Evolutionary conservation across 2,797 vertebrate species (phyloP).

Genomic region (Urocyon cinereoargenteus): DNA sequence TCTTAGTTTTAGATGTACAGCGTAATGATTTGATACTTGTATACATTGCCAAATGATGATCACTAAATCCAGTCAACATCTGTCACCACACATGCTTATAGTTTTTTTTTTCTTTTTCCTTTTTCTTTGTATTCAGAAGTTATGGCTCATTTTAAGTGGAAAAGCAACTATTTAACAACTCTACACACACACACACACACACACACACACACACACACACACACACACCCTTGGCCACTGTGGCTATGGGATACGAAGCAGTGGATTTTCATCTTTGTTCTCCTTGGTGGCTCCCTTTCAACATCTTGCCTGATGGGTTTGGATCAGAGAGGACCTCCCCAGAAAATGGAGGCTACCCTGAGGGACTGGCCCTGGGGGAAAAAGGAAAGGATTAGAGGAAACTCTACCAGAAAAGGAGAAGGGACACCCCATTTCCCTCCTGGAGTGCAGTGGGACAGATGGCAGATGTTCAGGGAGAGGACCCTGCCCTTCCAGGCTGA

Average conservation of each 20-base stretch:
- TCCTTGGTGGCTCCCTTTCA: neutral
- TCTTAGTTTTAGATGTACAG: neutral
- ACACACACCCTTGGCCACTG: too few species aligned
- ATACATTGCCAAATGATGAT: neutral
- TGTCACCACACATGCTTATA: neutral
- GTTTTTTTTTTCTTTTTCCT: neutral
- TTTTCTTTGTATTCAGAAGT: neutral
- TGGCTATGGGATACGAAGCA: neutral
- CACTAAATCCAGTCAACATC: neutral
- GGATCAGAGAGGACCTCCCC: neutral
- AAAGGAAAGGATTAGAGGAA: neutral
- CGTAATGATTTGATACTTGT: neutral
- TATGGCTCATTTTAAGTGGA: neutral
- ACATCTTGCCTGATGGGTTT: neutral
- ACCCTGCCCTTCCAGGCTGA: neutral
- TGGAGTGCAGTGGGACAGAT: neutral
- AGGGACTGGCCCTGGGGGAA: neutral
- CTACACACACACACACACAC: too few species aligned
- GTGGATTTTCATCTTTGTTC: neutral
- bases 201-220: neutral
- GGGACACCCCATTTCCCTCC: rapidly evolving
- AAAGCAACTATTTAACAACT: neutral
- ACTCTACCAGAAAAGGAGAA: neutral
- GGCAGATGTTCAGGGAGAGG: neutral
- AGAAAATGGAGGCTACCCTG: neutral